These are phyloP conservation scores for Formica selysi DNA, from an alignment of 1,140 invertebrate species.

Conservation along the genomic window DNA sequence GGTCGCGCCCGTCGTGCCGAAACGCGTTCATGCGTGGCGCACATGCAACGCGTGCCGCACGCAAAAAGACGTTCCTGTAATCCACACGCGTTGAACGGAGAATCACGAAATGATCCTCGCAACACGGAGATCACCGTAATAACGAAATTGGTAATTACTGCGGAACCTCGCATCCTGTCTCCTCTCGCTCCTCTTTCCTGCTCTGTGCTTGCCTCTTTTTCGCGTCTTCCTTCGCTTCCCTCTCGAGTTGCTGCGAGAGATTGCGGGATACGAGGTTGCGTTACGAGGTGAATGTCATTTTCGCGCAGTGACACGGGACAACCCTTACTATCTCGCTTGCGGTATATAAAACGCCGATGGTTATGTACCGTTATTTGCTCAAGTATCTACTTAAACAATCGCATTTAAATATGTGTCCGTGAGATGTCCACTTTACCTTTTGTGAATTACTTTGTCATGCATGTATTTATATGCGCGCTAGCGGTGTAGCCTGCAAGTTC, in stretches of 20 bases:
- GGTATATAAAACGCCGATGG: slow-evolving; percentile 24
- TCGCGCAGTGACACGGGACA: neutral
- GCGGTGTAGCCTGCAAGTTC: slow-evolving; percentile 18
- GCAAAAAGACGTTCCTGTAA: slow-evolving; percentile 12
- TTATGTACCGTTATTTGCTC: slow-evolving; percentile 51
- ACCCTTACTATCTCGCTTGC: neutral
- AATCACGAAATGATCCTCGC: slow-evolving; percentile 69
- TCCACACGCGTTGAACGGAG: slow-evolving; percentile 38
- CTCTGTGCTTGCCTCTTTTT: slow-evolving; percentile 20
- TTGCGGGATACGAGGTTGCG: slow-evolving; percentile 55
- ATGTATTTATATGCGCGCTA: too few relatives aligned
- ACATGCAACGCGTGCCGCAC: slow-evolving; percentile 29
- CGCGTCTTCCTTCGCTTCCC: slow-evolving; percentile 36
- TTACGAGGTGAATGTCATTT: slow-evolving; percentile 63
- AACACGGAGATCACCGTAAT: slow-evolving; percentile 73
- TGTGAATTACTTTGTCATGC: neutral
- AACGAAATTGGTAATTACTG: slow-evolving; percentile 79
- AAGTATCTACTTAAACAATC: slow-evolving; percentile 55
- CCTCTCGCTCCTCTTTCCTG: slow-evolving; percentile 22
- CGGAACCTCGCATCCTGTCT: slow-evolving; percentile 56
- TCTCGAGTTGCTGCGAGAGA: slow-evolving; percentile 35
- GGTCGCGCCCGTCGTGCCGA: neutral
- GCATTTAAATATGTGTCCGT: neutral
- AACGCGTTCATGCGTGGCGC: neutral
- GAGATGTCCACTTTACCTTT: slow-evolving; percentile 4